Evolutionary conservation across 2,888 invertebrate species (phyloP).

Genomic region (Drosophila meridionalis): DNA sequence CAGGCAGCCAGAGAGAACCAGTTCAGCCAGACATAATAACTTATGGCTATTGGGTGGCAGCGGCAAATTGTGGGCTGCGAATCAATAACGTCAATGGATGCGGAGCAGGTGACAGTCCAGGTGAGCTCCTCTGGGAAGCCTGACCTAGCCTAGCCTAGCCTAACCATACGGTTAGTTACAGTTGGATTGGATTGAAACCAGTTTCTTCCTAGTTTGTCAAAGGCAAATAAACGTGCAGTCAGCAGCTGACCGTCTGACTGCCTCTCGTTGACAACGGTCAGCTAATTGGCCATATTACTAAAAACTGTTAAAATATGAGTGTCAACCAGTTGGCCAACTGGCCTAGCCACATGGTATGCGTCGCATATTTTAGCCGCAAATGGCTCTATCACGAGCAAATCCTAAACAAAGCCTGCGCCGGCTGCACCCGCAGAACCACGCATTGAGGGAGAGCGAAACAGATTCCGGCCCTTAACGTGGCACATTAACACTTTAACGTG

Average conservation of each 20-base stretch:
- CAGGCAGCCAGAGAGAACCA: slow-evolving; percentile 54
- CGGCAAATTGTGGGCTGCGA: slow-evolving; percentile 72
- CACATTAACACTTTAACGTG: slow-evolving; percentile 80
- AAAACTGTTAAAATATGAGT: slow-evolving; percentile 71
- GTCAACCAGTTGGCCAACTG: slow-evolving; percentile 32
- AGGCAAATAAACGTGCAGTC: slow-evolving; percentile 39
- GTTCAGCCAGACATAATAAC: slow-evolving; percentile 75
- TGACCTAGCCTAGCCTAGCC: slow-evolving; percentile 36
- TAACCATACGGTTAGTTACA: slow-evolving; percentile 59
- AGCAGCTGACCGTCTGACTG: slow-evolving; percentile 19
- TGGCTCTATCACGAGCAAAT: slow-evolving; percentile 59
- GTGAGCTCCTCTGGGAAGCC: slow-evolving; percentile 31
- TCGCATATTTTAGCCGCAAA: slow-evolving; percentile 51
- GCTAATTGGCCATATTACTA: slow-evolving; percentile 69
- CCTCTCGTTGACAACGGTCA: slow-evolving; percentile 51
- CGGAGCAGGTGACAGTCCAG: slow-evolving; percentile 65
- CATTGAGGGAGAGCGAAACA: not conserved
- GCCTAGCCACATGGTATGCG: slow-evolving; percentile 14
- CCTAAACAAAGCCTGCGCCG: slow-evolving; percentile 42
- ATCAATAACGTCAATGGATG: slow-evolving; percentile 75
- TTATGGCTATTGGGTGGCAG: slow-evolving; percentile 75
- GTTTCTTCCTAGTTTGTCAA: slow-evolving; percentile 45
- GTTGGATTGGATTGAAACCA: slow-evolving; percentile 62
- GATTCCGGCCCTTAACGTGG: slow-evolving; percentile 67
- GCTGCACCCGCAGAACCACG: slow-evolving; percentile 1